Evolutionary conservation across 2,797 vertebrate genomes (phyloP), one percentile per base, ranked within the genome.

Genomic region (Pseudochromis fuscus): DNA sequence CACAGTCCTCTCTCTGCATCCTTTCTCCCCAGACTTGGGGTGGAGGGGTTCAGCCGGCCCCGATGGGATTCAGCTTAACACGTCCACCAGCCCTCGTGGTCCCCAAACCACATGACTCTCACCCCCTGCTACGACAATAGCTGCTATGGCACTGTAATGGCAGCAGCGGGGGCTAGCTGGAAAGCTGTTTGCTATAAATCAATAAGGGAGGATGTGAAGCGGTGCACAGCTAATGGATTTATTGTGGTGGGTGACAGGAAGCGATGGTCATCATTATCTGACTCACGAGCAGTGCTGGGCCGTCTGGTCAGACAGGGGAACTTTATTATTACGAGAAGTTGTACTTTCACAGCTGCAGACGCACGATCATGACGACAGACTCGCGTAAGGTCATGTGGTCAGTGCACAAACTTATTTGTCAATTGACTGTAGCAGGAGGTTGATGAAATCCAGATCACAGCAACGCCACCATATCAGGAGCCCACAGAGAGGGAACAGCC

Each of bases 201-300:
- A 90, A 93, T 92, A 91, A 48, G 67, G 18, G 60, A 81, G 88
- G 82, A 89, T 86, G 87, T 88, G 87, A 87, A 89, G 87, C 68
- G 83, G 83, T 67, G 79, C 75, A 78, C 81, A 67, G 71, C 83
- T 91, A 92, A 93, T 93, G 88, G 88, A 83, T 88, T 82, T 71
- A 86, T 83, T 83, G 87, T 86, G 85, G 82, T 79, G 76, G 72
- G 70, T 84, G 85, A 90, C 86, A 90, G 89, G 90, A 93, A 89
- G 88, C 81, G 62, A 58, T 71, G 79, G 80, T 82, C 77, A 75
- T 73, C 77, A 69, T 72, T 75, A 82, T 88, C 72, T 57, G 87
- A 84, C 80, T 87, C 67, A 65, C 70, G 65, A 73, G 30, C 66
- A 49, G 60, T 69, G 69, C 64, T 59, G 58, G 52, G 53, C 67